Base-by-base conservation (phyloP, 2,113 vertebrate species). In the Rissa tridactyla region DNA sequence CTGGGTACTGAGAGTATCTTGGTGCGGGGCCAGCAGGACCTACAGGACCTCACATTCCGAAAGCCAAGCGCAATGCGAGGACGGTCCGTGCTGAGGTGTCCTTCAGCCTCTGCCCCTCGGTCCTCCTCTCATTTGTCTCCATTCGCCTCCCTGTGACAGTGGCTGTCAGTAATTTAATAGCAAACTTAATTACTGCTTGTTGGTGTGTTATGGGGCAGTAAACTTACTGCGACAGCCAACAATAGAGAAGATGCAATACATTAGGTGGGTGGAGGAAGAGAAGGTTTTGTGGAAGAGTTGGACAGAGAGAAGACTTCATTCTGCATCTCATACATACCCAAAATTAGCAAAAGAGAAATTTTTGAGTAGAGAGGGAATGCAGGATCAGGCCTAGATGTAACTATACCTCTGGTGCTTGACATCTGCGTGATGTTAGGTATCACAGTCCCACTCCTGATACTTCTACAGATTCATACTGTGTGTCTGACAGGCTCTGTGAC, bases 1-100 rank as follows among this genome's bases (percentile, higher is more conserved):
- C 36, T 15, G 55, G n/a, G 49, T 68, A n/a, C 20, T 0, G 0
- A 47, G 73, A 44, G 8, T 13, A 17, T 75, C 76, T 88, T 79
- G 66, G 44, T 83, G 47, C 0, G 1, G 57, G 40, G 46, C 44
- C 71, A 77, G 62, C 26, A 52, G 82, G 71, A 60, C 0, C 2
- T 12, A 17, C 1, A 6, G 77, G 77, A 86, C 54, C 55, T 87
- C 49, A 29, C 17, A 13, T 84, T 77, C 44, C 34, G 65, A 57
- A 73, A 82, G 54, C 76, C 36, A 58, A 82, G 47, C 0, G 0
- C 71, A 44, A 3, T 5, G 27, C 2, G 1, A 57, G 77, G 40
- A 9, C 0, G 0, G 16, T 58, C 58, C 47, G 42, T 3, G 12
- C 30, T 0, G 7, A 81, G 30, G 49, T 81, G 18, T 81, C 62